These are phyloP conservation scores for Parnassius apollo DNA, from an alignment of 2,888 invertebrate species.

Conservation along the genomic window DNA sequence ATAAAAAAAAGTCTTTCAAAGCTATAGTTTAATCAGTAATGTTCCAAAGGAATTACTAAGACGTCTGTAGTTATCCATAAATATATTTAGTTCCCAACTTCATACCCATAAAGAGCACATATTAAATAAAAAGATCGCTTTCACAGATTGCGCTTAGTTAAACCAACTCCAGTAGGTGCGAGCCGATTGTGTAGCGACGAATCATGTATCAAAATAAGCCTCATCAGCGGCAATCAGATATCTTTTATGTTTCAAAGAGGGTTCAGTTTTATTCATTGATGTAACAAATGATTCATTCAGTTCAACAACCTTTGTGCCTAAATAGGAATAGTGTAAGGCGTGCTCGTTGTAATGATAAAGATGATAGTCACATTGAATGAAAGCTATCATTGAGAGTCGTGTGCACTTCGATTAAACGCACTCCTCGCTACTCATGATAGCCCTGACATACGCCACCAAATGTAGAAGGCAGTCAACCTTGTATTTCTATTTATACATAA, in stretches of 20 bases:
- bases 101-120: slow-evolving; percentile 36
- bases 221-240: slow-evolving; percentile 40
- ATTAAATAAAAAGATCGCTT: slow-evolving; percentile 38
- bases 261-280: slow-evolving; percentile 33
- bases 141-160: slow-evolving; percentile 36
- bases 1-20: background rate
- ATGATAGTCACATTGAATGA: slow-evolving; percentile 52
- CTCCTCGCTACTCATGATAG: slow-evolving; percentile 54
- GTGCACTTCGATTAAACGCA: slow-evolving; percentile 41
- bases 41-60: slow-evolving; percentile 10
- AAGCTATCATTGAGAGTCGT: slow-evolving; percentile 47
- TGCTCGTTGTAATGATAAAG: slow-evolving; percentile 41
- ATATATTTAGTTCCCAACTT: slow-evolving; percentile 38
- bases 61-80: slow-evolving; percentile 17
- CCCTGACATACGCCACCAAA: slow-evolving; percentile 78
- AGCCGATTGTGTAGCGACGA: slow-evolving; percentile 25
- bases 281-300: slow-evolving; percentile 56
- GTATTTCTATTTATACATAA: slow-evolving; percentile 64
- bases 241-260: slow-evolving; percentile 38
- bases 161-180: slow-evolving; percentile 12
- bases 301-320: slow-evolving; percentile 53
- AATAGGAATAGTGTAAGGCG: slow-evolving; percentile 48
- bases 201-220: slow-evolving; percentile 34
- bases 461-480: slow-evolving; percentile 73
- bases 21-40: background rate